Conservation (phyloP, 2,888 invertebrate genomes). For the Chromoteleia sp. region DNA sequence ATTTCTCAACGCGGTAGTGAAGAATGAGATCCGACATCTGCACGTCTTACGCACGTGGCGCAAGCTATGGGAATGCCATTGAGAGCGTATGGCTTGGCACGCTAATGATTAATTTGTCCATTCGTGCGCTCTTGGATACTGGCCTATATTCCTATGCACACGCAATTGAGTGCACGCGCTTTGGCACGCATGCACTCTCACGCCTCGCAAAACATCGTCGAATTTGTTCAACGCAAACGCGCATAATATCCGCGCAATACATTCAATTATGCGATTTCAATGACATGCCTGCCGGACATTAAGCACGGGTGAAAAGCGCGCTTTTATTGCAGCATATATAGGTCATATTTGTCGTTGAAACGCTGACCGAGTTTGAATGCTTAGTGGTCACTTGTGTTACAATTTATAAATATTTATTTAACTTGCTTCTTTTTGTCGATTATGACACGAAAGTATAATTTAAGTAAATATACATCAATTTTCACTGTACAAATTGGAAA, state of each 20-base stretch:
- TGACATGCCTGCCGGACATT: constrained; percentile 49
- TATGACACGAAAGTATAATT: no score
- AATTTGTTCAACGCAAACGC: constrained; percentile 54
- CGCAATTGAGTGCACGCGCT: constrained; percentile 64
- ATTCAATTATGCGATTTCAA: constrained; percentile 59
- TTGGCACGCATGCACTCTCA: constrained; percentile 63
- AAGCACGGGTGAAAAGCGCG: constrained; percentile 28
- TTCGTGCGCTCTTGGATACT: constrained; percentile 66
- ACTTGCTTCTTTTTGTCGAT: no score
- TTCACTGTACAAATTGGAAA: no score
- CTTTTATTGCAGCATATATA: constrained; percentile 26
- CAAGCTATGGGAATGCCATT: constrained; percentile 56
- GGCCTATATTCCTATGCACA: constrained; percentile 68
- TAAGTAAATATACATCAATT: no score
- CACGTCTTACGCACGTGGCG: constrained; percentile 54
- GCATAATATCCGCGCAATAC: constrained; percentile 51
- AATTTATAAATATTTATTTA: no score
- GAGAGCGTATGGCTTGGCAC: constrained; percentile 53
- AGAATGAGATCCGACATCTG: no score
- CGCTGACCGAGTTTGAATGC: constrained; percentile 28
- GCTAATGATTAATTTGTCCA: constrained; percentile 69
- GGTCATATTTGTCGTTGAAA: constrained; percentile 27
- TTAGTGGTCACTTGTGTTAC: not conserved
- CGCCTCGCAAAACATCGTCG: constrained; percentile 61
- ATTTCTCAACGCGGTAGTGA: no score